Evolutionary conservation across 1,140 invertebrate genomes (phyloP).

Genomic region (Drosophila pachea): DNA sequence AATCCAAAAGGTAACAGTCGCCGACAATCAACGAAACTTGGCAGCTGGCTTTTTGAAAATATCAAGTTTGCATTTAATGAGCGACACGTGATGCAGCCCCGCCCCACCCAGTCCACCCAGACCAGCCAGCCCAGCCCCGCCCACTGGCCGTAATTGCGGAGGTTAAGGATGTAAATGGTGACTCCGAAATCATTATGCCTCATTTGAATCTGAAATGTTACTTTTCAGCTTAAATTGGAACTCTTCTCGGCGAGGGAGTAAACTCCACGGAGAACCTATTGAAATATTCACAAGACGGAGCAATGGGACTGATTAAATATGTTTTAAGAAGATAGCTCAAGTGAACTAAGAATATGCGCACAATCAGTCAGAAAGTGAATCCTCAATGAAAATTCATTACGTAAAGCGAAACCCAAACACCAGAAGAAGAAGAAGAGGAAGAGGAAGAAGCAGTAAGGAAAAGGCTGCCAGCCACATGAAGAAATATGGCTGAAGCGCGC

Average conservation of each 20-base stretch:
- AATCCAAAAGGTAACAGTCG: slow-evolving; percentile 18
- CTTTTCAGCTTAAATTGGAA: background rate
- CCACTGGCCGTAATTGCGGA: background rate
- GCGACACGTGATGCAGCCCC: slow-evolving; percentile 62
- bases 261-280: too few relatives aligned
- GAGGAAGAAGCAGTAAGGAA: slow-evolving; percentile 68
- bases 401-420: slow-evolving; percentile 35
- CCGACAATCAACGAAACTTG: slow-evolving; percentile 18
- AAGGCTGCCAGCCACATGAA: slow-evolving; percentile 69
- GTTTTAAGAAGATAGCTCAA: too few relatives aligned
- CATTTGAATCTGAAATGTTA: slow-evolving; percentile 1
- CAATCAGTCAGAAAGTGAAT: slow-evolving; percentile 50
- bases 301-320: too few relatives aligned
- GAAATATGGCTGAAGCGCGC: slow-evolving; percentile 73
- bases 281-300: too few relatives aligned
- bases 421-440: slow-evolving; percentile 15
- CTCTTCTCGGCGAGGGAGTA: too few relatives aligned
- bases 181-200: background rate
- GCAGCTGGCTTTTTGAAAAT: slow-evolving; percentile 64
- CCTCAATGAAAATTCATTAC: slow-evolving; percentile 78
- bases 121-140: background rate
- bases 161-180: too few relatives aligned
- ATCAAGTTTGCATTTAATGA: slow-evolving; percentile 78
- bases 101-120: background rate
- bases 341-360: too few relatives aligned